Evolutionary conservation across 2,113 vertebrate species (phyloP), one percentile per base, ranked within the genome.

Genomic region (Dipodomys stephensi): DNA sequence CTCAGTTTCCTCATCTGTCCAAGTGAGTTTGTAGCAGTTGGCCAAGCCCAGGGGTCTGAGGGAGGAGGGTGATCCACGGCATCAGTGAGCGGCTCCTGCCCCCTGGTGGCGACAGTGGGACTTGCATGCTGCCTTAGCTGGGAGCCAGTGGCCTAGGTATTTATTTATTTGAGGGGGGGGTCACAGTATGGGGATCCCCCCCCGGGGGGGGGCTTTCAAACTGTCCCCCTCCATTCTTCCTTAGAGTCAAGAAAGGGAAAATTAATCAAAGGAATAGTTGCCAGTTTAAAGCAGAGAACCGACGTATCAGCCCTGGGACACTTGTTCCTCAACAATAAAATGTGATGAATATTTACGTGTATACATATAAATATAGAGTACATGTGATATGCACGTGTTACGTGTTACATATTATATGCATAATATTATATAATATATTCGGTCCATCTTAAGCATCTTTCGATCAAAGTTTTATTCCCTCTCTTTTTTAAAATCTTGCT

Each of bases 81-180:
- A 97, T 97, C 39, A 46, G 46, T 80, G 96, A 90, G 97, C 96
- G 97, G 86, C 91, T 98, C 96, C 97, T 98, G 97, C 97, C 97
- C 98, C 98, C 98, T 97, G 72, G 96, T 97, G 98, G 96, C 46
- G 15, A 0, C 0, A 2, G 6, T 3, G 6, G 15, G 23, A 81
- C 0, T 86, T 30, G 0, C 8, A 39, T 39, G 39, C 39, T 39
- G 4, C 39, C 39, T 32, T 57, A 28, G 0, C 0, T 4, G 53
- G 53, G 53, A 57, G 53, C 53, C 53, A 39, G 11, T 13, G 53
- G 53, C 53, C 53, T 57, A 15, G 53, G 53, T 57, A 57, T 57
- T 57, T 13, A 57, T 18, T 57, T 13, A 13, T 13, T 16, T 2
- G 39, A 4, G 35, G 39, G 39, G 39, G 39, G 53, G 53, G 53